phyloP scores from a whole-genome alignment of 37 sponge, comb jelly and placozoan species.

The Ianthella basta region DNA sequence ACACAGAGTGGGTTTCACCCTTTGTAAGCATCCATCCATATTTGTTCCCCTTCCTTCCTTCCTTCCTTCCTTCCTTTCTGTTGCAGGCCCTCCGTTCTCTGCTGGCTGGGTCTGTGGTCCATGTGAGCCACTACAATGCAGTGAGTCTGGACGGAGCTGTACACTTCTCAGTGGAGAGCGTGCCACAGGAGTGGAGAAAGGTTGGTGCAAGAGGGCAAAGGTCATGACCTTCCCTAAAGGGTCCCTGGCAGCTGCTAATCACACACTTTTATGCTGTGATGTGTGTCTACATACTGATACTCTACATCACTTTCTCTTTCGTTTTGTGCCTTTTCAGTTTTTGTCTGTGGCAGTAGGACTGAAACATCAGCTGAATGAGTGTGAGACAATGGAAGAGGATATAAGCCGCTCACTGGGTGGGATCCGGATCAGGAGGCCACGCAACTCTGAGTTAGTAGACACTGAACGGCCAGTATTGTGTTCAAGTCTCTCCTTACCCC shows the following conservation, averaged over 20 bases:
- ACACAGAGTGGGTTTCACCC: no score
- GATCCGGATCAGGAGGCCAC: neutral
- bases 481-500: no score
- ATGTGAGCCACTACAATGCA: neutral
- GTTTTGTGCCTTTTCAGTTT: neutral
- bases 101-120: slow-evolving; percentile 1
- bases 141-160: slow-evolving; percentile 8
- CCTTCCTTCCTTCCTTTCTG: neutral
- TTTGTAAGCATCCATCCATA: no score
- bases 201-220: neutral
- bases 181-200: slow-evolving; percentile 17
- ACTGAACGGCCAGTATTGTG: no score
- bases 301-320: no score
- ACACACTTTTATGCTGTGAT: no score
- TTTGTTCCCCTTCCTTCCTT: neutral
- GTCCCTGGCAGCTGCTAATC: no score
- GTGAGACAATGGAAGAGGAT: neutral
- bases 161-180: neutral
- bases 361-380: neutral
- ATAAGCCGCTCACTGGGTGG: slow-evolving; percentile 7
- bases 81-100: neutral
- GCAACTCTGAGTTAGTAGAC: no score
- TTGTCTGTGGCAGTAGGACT: neutral
- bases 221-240: no score
- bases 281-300: no score